Base-by-base conservation (phyloP, 1,140 invertebrate species). In the Dendrolimus kikuchii region DNA sequence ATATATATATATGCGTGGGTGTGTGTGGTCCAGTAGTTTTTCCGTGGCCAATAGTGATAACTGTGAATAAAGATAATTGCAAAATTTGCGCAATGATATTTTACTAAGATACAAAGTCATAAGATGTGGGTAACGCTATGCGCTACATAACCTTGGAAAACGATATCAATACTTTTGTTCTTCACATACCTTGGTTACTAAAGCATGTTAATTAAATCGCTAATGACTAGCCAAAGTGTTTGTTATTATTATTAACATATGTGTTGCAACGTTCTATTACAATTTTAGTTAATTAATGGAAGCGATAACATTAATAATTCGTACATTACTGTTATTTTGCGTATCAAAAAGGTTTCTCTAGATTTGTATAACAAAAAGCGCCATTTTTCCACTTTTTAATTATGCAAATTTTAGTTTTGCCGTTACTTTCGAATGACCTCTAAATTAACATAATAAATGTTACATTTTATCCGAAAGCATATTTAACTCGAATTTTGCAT, bases 161-260 rank as follows among this genome's bases (percentile, higher is more conserved):
- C 46, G 37, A 53, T 23, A 38, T 48, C 40, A 37, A 52, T 7
- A 48, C 36, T 43, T 60, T 53, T 52, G 53, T 64, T 51, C 49
- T 46, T 45, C 49, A 59, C 53, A 50, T 52, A 63, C 62, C 55
- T 62, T 57, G 59, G 57, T 59, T 66, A 53, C 64, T 57, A 71
- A 74, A 64, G 23, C 70, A 71, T 74, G 74, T 66, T 77, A 82
- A 82, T 74, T 66, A 57, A 56, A 42, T 42, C 53, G 64, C 66
- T 74, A 81, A 79, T 74, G 57, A 72, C 56, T 44, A 55, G 43
- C 57, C 53, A 36, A 56, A 48, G 23, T 49, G 43, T 56, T 57
- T 55, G 46, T 48, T 60, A 54, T 39, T 50, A 42, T 53, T 62
- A 55, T 23, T 63, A 57, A 57, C 56, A 45, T 49, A 50, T 60